A percentile compares a stretch with the other conserved stretches of the same genome.
Conservation (phyloP, 2,113 vertebrate genomes). For the Strix uralensis region DNA sequence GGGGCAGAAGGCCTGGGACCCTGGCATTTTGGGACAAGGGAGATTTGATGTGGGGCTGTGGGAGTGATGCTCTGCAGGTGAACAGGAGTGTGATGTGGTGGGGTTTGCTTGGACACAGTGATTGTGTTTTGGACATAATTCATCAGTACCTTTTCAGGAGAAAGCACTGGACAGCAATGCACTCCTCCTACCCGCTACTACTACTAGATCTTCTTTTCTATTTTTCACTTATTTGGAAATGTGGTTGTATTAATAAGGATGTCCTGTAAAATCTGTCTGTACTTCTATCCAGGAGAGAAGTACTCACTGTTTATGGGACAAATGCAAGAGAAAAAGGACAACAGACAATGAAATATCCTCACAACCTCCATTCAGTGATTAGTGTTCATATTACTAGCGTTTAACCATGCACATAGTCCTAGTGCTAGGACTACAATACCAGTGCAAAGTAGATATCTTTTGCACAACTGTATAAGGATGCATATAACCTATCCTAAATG, state of each 20-base stretch:
- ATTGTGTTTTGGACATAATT: not conserved
- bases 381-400: not conserved
- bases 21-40: not conserved
- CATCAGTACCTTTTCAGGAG: not conserved
- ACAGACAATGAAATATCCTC: rapidly evolving
- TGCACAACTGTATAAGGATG: not conserved
- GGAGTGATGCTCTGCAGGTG: not conserved
- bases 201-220: not conserved
- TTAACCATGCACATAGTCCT: not conserved
- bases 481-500: not conserved
- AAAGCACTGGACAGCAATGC: not conserved
- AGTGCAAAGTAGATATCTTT: not conserved
- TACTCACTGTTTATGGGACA: not conserved
- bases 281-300: not conserved
- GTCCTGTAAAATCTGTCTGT: not conserved
- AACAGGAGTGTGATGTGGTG: rapidly evolving
- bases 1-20: not conserved
- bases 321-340: not conserved
- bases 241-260: not conserved
- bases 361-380: not conserved
- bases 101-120: not conserved
- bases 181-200: not conserved
- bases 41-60: not conserved
- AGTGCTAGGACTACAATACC: not conserved
- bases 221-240: not conserved